phyloP scores from a whole-genome alignment of 2,113 vertebrate genomes.

The Urocynchramus pylzowi region DNA sequence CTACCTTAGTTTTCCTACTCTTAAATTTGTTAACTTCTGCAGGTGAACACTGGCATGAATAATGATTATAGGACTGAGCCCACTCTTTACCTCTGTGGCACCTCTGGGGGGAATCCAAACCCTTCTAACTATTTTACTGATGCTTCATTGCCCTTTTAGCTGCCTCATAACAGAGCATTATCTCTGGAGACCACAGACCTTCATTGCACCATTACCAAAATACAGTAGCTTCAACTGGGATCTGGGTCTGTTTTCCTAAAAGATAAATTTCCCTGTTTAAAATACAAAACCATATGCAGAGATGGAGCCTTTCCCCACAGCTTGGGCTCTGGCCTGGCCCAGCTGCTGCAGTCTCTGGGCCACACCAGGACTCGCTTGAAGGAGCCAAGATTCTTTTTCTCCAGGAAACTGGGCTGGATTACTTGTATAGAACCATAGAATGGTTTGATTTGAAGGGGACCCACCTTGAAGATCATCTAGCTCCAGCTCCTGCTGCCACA shows the following conservation, averaged over 20 bases:
- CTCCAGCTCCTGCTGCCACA: background rate
- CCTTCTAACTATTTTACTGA: background rate
- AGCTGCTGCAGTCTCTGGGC: fast-evolving
- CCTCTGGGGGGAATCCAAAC: background rate
- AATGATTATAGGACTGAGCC: background rate
- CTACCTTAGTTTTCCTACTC: background rate
- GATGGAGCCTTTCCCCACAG: background rate
- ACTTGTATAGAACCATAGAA: background rate
- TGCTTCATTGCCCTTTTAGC: background rate
- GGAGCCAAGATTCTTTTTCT: background rate
- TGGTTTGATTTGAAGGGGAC: background rate
- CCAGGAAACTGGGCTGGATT: background rate
- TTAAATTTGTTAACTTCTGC: background rate
- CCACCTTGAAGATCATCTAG: background rate
- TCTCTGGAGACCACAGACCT: background rate
- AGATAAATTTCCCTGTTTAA: background rate
- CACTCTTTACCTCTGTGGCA: background rate
- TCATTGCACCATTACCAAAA: background rate
- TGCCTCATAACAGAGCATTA: background rate
- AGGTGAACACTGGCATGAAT: background rate
- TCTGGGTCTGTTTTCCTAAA: background rate
- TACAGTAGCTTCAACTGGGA: background rate
- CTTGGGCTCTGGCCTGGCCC: fast-evolving
- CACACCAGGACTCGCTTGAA: fast-evolving
- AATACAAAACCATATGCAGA: background rate